Evolutionary conservation across 2,113 vertebrate genomes (phyloP).

Genomic region (Engystomops pustulosus): DNA sequence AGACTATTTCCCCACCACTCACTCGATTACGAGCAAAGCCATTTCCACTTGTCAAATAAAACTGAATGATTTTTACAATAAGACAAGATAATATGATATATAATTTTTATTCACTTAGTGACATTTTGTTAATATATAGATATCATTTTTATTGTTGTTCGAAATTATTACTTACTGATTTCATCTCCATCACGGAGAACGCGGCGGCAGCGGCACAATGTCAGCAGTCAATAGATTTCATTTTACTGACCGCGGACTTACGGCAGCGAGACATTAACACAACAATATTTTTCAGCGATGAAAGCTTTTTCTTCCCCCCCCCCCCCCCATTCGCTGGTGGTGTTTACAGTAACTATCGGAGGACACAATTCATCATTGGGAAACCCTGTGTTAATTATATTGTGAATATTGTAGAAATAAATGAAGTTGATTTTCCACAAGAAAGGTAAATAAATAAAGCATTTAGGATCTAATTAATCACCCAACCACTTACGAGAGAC

Average conservation of each 20-base stretch:
- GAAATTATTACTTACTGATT: conserved; percentile 56
- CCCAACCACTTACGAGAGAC: conserved; percentile 50
- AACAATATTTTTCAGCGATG: neutral
- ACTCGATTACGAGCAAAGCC: conserved; percentile 46
- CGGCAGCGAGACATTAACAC: conserved; percentile 22
- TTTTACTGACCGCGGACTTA: conserved; percentile 56
- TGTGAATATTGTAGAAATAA: conserved; percentile 51
- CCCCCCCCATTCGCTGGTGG: conserved; percentile 22
- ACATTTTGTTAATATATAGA: conserved; percentile 56
- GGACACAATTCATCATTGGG: conserved; percentile 49
- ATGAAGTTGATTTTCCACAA: conserved; percentile 12
- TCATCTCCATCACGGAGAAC: conserved; percentile 45
- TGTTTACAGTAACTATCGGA: conserved; percentile 14
- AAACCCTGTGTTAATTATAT: conserved; percentile 55
- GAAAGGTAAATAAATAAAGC: conserved; percentile 50
- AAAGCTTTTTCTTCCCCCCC: conserved; percentile 36
- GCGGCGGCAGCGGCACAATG: neutral
- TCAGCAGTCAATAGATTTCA: neutral
- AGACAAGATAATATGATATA: conserved; percentile 59
- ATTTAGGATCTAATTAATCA: conserved; percentile 57
- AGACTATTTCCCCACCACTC: neutral
- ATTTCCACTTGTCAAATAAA: conserved; percentile 60
- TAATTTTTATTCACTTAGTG: conserved; percentile 56
- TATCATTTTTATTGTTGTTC: conserved; percentile 56
- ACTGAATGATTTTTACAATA: conserved; percentile 59